A percentile compares a stretch with the other conserved stretches of the same genome.
phyloP scores from a whole-genome alignment of 2,888 invertebrate species.

The Orthosia incerta region DNA sequence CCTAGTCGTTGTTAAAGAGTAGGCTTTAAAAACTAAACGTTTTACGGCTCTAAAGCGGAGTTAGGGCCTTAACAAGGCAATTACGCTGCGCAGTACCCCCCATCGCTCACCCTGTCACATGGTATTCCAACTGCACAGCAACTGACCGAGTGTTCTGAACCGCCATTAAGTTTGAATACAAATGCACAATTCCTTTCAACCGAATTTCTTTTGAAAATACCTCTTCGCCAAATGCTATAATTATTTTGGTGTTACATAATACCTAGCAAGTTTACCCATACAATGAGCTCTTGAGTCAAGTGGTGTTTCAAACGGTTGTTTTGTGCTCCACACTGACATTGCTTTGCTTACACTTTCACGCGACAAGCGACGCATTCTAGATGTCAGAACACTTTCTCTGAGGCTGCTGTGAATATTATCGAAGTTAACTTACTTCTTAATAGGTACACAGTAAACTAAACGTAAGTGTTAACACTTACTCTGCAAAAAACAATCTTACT shows the following conservation, averaged over 20 bases:
- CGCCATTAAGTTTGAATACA: too few relatives aligned
- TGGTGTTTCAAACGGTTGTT: slow-evolving; percentile 3
- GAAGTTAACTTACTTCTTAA: neutral
- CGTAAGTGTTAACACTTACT: neutral
- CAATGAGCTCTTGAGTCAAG: slow-evolving; percentile 3
- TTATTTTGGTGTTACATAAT: neutral
- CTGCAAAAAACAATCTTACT: neutral
- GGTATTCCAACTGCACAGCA: too few relatives aligned
- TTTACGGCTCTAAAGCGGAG: too few relatives aligned
- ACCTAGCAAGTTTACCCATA: neutral
- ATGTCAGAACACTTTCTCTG: slow-evolving; percentile 44
- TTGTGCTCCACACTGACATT: slow-evolving; percentile 27
- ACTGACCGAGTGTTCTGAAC: too few relatives aligned
- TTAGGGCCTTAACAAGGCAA: too few relatives aligned
- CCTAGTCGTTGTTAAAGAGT: too few relatives aligned
- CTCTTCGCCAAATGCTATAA: neutral
- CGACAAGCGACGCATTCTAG: slow-evolving; percentile 48
- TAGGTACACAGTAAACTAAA: neutral
- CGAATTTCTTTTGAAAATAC: neutral
- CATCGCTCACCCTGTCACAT: too few relatives aligned
- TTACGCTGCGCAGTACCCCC: too few relatives aligned
- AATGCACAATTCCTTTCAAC: too few relatives aligned
- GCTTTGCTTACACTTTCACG: slow-evolving; percentile 50
- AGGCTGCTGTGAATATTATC: slow-evolving; percentile 21
- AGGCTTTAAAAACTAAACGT: too few relatives aligned